These are phyloP conservation scores for Tretioscincus oriximinensis DNA, from an alignment of 2,113 vertebrate species.

Conservation along the genomic window DNA sequence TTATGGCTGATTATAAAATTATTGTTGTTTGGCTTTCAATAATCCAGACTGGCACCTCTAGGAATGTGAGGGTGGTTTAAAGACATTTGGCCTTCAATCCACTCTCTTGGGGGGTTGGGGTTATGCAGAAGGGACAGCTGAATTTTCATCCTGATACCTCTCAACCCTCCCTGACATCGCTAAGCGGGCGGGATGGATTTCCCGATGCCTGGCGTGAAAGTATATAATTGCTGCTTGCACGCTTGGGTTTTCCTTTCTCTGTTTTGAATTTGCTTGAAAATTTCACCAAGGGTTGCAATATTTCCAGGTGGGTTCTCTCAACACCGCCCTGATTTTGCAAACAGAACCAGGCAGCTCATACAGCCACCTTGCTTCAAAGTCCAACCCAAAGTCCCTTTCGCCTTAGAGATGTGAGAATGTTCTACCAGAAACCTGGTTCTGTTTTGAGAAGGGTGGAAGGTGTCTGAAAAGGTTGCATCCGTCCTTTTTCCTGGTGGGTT, in stretches of 20 bases:
- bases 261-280: constrained; percentile 22
- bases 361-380: neutral
- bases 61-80: constrained; percentile 32
- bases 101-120: neutral
- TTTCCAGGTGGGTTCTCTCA: neutral
- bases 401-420: neutral
- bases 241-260: neutral
- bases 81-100: constrained; percentile 35
- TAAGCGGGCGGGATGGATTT: fast-evolving
- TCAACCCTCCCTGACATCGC: too few relatives aligned
- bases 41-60: constrained; percentile 24
- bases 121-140: neutral
- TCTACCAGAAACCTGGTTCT: neutral
- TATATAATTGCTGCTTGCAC: constrained; percentile 11
- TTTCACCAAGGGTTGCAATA: neutral
- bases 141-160: too few relatives aligned
- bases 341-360: too few relatives aligned
- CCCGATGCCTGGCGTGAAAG: constrained; percentile 7
- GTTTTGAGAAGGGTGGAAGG: neutral
- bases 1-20: fast-evolving
- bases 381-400: too few relatives aligned
- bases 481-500: neutral
- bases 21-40: neutral
- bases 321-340: neutral
- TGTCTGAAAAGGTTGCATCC: neutral